These are phyloP conservation scores for Kryptopterus vitreolus DNA, from an alignment of 2,797 vertebrate genomes.

Conservation along the genomic window DNA sequence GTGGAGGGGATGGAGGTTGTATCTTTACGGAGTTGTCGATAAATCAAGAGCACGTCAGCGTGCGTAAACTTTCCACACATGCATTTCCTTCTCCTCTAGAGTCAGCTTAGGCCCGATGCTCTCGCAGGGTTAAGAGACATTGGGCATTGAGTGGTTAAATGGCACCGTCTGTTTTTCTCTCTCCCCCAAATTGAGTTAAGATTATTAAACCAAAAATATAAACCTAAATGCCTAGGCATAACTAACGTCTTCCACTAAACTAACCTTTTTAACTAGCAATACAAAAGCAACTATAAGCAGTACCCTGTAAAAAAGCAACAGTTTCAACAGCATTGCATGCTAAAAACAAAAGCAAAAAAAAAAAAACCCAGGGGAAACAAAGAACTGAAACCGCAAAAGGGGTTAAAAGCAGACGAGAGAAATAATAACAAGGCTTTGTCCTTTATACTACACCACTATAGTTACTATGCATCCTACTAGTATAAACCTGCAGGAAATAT, in stretches of 20 bases:
- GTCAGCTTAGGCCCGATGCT: constrained; percentile 31
- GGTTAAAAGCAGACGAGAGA: no score
- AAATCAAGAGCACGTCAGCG: constrained; percentile 42
- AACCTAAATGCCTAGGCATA: background rate
- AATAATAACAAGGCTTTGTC: background rate
- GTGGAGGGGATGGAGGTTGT: constrained; percentile 48
- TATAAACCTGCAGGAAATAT: background rate
- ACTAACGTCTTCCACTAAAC: background rate
- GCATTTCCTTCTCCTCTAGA: constrained; percentile 28
- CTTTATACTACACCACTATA: background rate
- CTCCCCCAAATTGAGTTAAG: background rate
- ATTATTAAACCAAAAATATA: background rate
- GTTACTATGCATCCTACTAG: background rate
- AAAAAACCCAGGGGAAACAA: background rate
- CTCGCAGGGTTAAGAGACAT: constrained; percentile 32
- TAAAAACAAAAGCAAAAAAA: no score
- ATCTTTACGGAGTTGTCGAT: constrained; percentile 36
- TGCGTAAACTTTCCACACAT: constrained; percentile 34
- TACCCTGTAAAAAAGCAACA: constrained; percentile 48
- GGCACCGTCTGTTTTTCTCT: background rate
- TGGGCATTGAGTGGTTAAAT: constrained; percentile 44
- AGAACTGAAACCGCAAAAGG: background rate
- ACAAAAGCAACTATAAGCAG: background rate
- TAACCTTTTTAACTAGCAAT: background rate
- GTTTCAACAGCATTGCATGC: constrained; percentile 21